Percentiles rank a stretch among this genome's conserved stretches.
Evolutionary conservation across 2,113 vertebrate species (phyloP).

Genomic region (Phylloscopus trochiloides): DNA sequence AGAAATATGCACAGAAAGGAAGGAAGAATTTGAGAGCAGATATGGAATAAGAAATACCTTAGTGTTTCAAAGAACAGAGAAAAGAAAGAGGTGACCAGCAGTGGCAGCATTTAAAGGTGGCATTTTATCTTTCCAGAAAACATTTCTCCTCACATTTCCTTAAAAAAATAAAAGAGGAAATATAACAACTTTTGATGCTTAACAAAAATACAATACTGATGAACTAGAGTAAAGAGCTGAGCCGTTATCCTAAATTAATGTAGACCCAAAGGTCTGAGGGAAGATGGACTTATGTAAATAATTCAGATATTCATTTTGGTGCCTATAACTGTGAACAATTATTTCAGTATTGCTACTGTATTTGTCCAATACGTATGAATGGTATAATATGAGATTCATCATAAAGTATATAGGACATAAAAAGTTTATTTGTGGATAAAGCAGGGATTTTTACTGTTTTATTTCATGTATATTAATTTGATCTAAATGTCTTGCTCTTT

Average conservation of each 20-base stretch:
- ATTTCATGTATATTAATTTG: slow-evolving; percentile 24
- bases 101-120: background rate
- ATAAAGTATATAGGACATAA: background rate
- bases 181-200: background rate
- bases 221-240: background rate
- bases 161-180: background rate
- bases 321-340: background rate
- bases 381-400: background rate
- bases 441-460: background rate
- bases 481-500: slow-evolving; percentile 30
- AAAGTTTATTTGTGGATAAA: slow-evolving; percentile 29
- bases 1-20: background rate
- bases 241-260: background rate
- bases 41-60: background rate
- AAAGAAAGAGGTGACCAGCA: background rate
- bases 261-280: background rate
- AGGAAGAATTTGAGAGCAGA: background rate
- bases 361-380: background rate
- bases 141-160: background rate
- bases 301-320: background rate
- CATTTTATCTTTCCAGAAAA: background rate
- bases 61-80: background rate
- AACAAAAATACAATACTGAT: background rate
- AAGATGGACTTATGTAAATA: slow-evolving; percentile 6
- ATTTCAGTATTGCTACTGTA: background rate